A percentile compares a stretch with the other conserved stretches of the same genome.
Conservation (phyloP, 1,140 invertebrate genomes). For the Cydia strobilella region DNA sequence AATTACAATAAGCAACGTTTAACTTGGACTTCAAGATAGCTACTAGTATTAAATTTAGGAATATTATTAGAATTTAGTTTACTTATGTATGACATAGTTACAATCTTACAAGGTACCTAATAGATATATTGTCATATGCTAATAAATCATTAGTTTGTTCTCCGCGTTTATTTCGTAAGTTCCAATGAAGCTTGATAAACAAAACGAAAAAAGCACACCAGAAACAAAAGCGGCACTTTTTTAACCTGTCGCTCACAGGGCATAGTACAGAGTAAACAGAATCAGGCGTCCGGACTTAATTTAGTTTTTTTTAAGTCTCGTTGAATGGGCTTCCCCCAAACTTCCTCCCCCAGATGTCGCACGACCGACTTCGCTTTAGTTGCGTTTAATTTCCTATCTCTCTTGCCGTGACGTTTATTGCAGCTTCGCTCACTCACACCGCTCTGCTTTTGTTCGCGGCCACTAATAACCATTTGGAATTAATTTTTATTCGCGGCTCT, state of each 20-base stretch:
- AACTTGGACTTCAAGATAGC: too few species aligned
- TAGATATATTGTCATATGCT: too few species aligned
- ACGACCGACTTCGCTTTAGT: constrained; percentile 69
- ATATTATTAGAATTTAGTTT: too few species aligned
- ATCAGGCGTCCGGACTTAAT: constrained; percentile 63
- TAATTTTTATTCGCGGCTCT: constrained; percentile 67
- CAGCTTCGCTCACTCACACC: constrained; percentile 57
- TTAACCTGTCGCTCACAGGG: constrained; percentile 65
- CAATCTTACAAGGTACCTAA: too few species aligned
- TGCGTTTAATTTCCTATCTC: constrained; percentile 77
- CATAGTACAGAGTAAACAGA: constrained; percentile 59
- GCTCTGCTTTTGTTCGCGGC: constrained; percentile 59
- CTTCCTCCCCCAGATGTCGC: constrained; percentile 60
- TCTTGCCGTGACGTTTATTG: constrained; percentile 72
- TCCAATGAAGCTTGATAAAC: neutral
- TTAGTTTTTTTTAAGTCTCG: constrained; percentile 65
- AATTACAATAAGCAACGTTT: too few species aligned
- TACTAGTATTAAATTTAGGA: too few species aligned
- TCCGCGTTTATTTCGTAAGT: constrained; percentile 5
- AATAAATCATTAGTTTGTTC: neutral
- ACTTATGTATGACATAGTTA: too few species aligned
- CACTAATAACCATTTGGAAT: constrained; percentile 72
- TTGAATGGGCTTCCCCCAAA: constrained; percentile 46
- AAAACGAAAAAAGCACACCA: constrained; percentile 38
- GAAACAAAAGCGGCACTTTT: constrained; percentile 57